phyloP scores from a whole-genome alignment of 2,113 vertebrate species.

The Apus apus region DNA sequence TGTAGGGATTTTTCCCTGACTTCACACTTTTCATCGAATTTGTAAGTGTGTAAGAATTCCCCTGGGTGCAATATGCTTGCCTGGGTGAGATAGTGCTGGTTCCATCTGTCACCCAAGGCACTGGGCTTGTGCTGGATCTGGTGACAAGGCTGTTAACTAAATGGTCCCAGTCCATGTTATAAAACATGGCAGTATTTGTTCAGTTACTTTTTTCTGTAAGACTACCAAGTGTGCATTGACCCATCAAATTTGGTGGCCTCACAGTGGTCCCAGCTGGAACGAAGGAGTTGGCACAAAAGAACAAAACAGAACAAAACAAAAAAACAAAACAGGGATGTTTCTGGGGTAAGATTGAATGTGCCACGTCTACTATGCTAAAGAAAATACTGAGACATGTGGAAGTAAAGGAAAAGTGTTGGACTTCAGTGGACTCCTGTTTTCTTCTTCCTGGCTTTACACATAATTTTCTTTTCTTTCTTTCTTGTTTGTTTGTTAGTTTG shows the following conservation, averaged over 20 bases:
- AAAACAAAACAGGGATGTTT: background rate
- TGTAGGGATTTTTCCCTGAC: background rate
- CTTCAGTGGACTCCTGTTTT: background rate
- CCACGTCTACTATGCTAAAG: rapidly evolving
- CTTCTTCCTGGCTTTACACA: background rate
- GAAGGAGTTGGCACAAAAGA: background rate
- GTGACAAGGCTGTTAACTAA: no score
- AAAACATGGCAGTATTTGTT: background rate
- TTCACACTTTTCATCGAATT: rapidly evolving
- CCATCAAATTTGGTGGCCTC: background rate
- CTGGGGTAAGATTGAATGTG: background rate
- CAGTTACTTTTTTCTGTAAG: background rate
- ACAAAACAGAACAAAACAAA: no score
- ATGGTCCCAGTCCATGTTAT: background rate
- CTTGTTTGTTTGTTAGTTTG: rapidly evolving
- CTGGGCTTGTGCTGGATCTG: background rate
- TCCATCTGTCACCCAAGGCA: background rate
- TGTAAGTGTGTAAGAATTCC: background rate
- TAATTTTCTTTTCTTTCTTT: no score
- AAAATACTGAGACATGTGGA: background rate
- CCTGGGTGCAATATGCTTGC: background rate
- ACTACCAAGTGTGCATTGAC: no score
- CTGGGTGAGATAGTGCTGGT: background rate
- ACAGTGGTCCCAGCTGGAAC: background rate
- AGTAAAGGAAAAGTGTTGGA: background rate